phyloP scores from a whole-genome alignment of 2,888 invertebrate genomes.

The Opisthograptis luteolata region DNA sequence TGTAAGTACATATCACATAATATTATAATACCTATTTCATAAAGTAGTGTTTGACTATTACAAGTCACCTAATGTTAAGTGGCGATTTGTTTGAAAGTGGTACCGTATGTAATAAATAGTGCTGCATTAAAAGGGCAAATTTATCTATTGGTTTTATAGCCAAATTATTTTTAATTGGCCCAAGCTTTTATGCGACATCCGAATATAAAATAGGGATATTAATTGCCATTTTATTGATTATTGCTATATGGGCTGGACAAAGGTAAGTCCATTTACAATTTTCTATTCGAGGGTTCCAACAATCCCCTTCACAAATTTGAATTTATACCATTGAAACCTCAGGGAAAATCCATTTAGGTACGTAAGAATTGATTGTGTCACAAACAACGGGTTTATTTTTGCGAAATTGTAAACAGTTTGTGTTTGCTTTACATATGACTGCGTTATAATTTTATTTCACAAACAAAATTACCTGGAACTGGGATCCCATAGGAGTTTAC shows the following conservation, averaged over 20 bases:
- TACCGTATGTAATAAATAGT: too few relatives aligned
- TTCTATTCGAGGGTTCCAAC: not conserved
- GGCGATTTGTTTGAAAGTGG: too few relatives aligned
- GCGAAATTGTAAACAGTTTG: conserved; percentile 7
- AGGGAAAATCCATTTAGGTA: conserved; percentile 30
- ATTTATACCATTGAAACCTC: conserved; percentile 15
- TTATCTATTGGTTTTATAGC: too few relatives aligned
- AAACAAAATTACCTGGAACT: conserved; percentile 14
- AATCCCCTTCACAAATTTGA: not conserved
- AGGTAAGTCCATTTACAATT: not conserved
- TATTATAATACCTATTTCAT: too few relatives aligned
- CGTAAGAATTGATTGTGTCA: conserved; percentile 4
- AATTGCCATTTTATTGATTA: too few relatives aligned
- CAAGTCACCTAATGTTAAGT: too few relatives aligned
- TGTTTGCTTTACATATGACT: conserved; percentile 11
- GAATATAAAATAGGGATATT: too few relatives aligned
- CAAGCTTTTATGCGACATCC: too few relatives aligned
- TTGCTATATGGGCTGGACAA: too few relatives aligned
- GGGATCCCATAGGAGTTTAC: not conserved
- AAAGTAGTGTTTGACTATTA: too few relatives aligned
- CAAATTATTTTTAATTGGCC: too few relatives aligned
- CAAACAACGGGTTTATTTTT: conserved; percentile 17
- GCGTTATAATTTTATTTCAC: conserved; percentile 19
- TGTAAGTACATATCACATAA: conserved; percentile 65
- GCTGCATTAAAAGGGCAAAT: too few relatives aligned